Evolutionary conservation across 2,113 vertebrate species (phyloP), one percentile per base, ranked within the genome.

Genomic region (Carettochelys insculpta): DNA sequence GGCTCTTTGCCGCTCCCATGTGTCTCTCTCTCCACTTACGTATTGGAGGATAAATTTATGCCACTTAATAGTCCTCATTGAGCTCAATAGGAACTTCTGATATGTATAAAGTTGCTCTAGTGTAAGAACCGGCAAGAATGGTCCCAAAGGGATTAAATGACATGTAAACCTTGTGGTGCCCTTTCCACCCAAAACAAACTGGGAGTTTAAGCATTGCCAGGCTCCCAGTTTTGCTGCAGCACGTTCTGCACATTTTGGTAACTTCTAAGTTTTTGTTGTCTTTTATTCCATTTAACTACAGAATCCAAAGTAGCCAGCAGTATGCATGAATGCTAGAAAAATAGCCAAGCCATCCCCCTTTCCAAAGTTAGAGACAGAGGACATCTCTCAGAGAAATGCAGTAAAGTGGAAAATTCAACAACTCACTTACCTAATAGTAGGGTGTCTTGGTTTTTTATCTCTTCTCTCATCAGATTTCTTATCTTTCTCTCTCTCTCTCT

Each of bases 301-400:
- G 61, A 92, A 92, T 56, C 0, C 0, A 34, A 92, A 94, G 80
- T 41, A 95, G 85, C 22, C 87, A 95, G 87, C 86, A 95, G 78
- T 38, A 87, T 80, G 68, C 76, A 75, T 89, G 87, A 93, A 83
- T 89, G 76, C 86, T 94, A 92, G 11, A 31, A 96, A 96, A 95
- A 97, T 53, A 95, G 51, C 51, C 61, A 93, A 71, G 34, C 38
- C 68, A 92, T 61, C 45, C 80, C 90, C 7, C 71, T 77, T 95
- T 83, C 91, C 53, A 92, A 90, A 87, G 91, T 85, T 84, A 95
- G 91, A 85, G 91, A 90, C 85, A 94, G 6, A 82, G 24, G 14
- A 73, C 31, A 80, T 89, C 95, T 95, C 71, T 86, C 52, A 85
- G 45, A 73, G 41, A 73, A 73, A 20, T 73, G 12, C 22, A 43